A percentile compares a stretch with the other conserved stretches of the same genome.
These are phyloP conservation scores for Otolemur garnettii DNA, from an alignment of 2,113 vertebrate genomes.

Conservation along the genomic window DNA sequence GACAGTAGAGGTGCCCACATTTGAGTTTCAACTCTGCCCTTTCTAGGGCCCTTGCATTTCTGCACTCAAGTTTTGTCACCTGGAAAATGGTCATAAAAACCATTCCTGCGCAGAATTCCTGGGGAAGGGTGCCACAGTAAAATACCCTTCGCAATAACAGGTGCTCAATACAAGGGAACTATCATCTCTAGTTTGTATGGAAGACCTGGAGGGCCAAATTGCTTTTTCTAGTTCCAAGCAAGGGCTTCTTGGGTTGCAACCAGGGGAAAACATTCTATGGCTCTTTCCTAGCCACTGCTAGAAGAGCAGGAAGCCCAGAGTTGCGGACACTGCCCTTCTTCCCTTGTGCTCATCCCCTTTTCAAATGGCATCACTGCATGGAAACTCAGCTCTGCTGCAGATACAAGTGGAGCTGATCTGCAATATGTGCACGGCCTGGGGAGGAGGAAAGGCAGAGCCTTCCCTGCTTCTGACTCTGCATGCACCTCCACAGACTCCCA, in stretches of 20 bases:
- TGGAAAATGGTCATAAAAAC: neutral
- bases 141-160: neutral
- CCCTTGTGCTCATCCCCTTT: neutral
- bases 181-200: neutral
- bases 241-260: neutral
- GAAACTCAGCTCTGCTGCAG: neutral
- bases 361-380: neutral
- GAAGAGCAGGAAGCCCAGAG: neutral
- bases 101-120: neutral
- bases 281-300: neutral
- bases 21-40: neutral
- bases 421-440: accelerated
- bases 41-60: neutral
- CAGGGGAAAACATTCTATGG: neutral
- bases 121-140: neutral
- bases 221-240: neutral
- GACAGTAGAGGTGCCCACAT: neutral
- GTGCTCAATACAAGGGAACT: neutral
- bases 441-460: too few relatives aligned
- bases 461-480: neutral
- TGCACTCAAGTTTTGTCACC: neutral
- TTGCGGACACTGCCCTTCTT: neutral
- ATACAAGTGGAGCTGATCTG: too few relatives aligned
- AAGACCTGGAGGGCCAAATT: neutral
- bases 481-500: neutral